These are phyloP conservation scores for Acrobasis consociella DNA, from an alignment of 2,888 invertebrate genomes.

Conservation along the genomic window DNA sequence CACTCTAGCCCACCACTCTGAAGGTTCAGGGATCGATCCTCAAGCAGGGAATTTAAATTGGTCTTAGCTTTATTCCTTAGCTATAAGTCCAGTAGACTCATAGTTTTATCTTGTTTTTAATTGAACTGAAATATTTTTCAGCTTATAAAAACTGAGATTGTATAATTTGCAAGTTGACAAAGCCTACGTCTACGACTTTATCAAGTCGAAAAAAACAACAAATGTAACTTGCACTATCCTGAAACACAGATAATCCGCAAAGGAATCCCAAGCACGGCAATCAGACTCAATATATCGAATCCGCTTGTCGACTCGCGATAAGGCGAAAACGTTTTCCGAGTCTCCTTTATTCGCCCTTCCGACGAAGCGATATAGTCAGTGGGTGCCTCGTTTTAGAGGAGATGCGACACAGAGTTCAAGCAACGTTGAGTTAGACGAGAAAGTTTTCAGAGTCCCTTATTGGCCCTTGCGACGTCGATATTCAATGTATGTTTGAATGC, in stretches of 20 bases:
- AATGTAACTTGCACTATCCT: not conserved
- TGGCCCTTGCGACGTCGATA: not conserved
- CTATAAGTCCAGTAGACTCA: too few relatives aligned
- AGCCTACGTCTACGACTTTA: too few relatives aligned
- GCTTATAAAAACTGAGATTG: too few relatives aligned
- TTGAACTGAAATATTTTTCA: too few relatives aligned
- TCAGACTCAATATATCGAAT: not conserved
- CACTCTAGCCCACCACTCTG: too few relatives aligned
- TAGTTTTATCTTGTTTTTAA: too few relatives aligned
- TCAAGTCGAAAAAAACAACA: too few relatives aligned
- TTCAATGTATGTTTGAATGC: not conserved
- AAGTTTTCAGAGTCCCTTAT: not conserved
- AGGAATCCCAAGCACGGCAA: conserved; percentile 7
- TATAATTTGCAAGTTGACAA: too few relatives aligned
- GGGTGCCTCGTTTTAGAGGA: not conserved
- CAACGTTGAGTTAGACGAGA: not conserved
- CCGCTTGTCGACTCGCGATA: conserved; percentile 13
- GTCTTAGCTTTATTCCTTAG: too few relatives aligned
- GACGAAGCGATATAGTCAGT: not conserved
- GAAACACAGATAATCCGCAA: not conserved
- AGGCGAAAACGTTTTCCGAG: conserved; percentile 5
- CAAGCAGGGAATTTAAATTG: too few relatives aligned
- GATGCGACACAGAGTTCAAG: not conserved
- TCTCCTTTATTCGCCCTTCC: not conserved
- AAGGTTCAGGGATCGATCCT: too few relatives aligned